Base-by-base conservation (phyloP, 2,113 vertebrate species). In the Chionomys nivalis region DNA sequence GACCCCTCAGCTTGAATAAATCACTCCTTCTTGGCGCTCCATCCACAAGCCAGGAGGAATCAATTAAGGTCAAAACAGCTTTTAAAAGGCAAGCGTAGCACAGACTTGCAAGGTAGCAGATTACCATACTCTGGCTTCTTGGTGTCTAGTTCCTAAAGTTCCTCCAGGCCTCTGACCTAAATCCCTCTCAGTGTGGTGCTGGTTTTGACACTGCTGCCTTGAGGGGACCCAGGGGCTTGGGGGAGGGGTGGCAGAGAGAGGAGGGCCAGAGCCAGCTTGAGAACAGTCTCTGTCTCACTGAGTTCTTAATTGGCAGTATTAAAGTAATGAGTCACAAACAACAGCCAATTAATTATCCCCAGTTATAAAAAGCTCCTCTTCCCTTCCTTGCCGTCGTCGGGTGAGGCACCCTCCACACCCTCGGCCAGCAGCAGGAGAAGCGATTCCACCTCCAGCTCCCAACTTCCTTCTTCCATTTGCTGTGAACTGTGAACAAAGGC, bases 331-430 rank as follows among this genome's bases (percentile, higher is more conserved):
- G 97, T 97, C 96, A 96, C 72, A 94, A 94, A 94, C 92, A 96
- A 89, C 95, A 94, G 91, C 93, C 96, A 95, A 96, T 97, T 97
- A 97, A 97, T 97, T 96, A 97, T 93, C 95, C 72, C 49, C 26
- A 21, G 95, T 95, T 97, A 96, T 97, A 97, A 97, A 96, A 96
- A 97, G 94, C 94, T 75, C 55, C 0, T 1, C 55, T 97, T 96
- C 89, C 82, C 88, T 96, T 96, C 87, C 89, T 79, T 26, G 91
- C 82, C 66, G 55, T 81, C 0, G 63, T 81, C 0, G 52, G 83
- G 77, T 31, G 83, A 90, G 91, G 87, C 89, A 89, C 81, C 47
- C 82, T 85, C 39, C 5, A 24, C 65, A 66, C 55, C 44, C 79
- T 73, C 2, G 0, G 83, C 11, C 68, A 52, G 47, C 58, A 63